Evolutionary conservation across 2,888 invertebrate genomes (phyloP).

Genomic region (Synanthedon andrenaeformis): DNA sequence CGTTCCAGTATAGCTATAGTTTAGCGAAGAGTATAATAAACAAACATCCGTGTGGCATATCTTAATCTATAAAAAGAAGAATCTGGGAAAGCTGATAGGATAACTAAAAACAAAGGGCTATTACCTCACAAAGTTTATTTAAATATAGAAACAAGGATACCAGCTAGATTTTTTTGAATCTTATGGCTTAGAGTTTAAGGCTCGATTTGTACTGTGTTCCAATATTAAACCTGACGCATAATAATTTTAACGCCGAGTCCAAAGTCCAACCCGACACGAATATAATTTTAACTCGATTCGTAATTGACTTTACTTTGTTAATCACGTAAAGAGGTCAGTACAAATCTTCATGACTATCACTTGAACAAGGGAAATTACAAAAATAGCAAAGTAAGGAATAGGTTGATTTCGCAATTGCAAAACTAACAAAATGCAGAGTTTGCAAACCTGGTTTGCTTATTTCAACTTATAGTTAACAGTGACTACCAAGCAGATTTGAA

Average conservation of each 20-base stretch:
- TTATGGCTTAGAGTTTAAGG: background rate
- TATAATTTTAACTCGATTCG: slow-evolving; percentile 27
- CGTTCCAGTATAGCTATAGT: too few relatives aligned
- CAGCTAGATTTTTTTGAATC: too few relatives aligned
- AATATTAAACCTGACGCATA: background rate
- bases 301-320: slow-evolving; percentile 16
- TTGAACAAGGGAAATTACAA: too few relatives aligned
- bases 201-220: background rate
- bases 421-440: background rate
- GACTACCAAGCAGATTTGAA: background rate
- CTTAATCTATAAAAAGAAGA: too few relatives aligned
- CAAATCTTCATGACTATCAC: too few relatives aligned
- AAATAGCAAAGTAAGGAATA: too few relatives aligned
- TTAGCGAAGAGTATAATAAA: too few relatives aligned
- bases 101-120: too few relatives aligned
- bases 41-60: too few relatives aligned
- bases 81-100: too few relatives aligned
- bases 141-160: background rate
- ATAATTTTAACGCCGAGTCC: slow-evolving; percentile 10
- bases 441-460: background rate
- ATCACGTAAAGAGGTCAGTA: slow-evolving; percentile 21
- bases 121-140: too few relatives aligned
- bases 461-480: background rate
- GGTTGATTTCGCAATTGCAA: background rate
- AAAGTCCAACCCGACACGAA: slow-evolving; percentile 17